Percentiles rank a stretch among this genome's conserved stretches.
Conservation (phyloP, 2,797 vertebrate species). For the Ibycter americanus region DNA sequence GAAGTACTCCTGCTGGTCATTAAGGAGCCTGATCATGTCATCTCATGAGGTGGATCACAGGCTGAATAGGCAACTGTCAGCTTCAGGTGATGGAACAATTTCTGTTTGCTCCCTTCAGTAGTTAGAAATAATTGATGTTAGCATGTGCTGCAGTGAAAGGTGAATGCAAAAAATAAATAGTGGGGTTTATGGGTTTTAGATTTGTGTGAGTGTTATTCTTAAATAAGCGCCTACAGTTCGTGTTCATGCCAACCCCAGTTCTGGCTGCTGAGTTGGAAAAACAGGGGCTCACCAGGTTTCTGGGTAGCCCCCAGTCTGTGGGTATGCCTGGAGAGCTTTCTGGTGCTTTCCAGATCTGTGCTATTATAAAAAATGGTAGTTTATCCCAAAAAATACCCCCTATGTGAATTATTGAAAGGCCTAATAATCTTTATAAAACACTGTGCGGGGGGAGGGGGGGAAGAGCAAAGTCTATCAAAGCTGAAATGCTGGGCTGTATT, state of each 20-base stretch:
- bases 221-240: accelerated
- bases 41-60: neutral
- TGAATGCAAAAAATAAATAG: neutral
- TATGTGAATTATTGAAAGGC: neutral
- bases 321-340: neutral
- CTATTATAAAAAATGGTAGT: neutral
- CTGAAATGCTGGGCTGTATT: neutral
- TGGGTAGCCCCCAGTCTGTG: neutral
- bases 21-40: neutral
- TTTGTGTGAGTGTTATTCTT: neutral
- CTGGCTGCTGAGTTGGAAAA: neutral
- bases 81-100: neutral
- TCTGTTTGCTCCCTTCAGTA: neutral
- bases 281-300: neutral
- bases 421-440: neutral
- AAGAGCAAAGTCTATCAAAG: neutral
- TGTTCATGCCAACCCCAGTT: neutral
- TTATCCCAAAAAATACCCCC: neutral
- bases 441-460: neutral
- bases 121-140: neutral
- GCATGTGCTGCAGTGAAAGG: neutral
- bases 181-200: neutral
- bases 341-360: neutral
- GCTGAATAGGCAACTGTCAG: neutral
- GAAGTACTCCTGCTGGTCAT: neutral